Base-by-base conservation (phyloP, 2,888 invertebrate species). In the Scaptodrosophila latifasciaeformis region DNA sequence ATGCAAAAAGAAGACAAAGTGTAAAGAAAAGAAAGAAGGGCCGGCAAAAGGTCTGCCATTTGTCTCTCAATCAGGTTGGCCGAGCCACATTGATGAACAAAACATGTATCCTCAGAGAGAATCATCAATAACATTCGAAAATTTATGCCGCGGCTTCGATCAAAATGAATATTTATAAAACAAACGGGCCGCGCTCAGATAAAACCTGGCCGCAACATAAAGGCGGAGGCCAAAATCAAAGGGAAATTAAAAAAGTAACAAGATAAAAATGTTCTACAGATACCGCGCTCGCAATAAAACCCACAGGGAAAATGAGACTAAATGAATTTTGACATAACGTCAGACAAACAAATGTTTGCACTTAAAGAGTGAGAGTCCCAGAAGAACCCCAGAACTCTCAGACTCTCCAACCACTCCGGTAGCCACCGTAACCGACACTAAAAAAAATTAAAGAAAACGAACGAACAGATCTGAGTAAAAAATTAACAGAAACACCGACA, bases 81-180 rank as follows among this genome's bases (percentile, higher is more conserved):
- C 9, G 17, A 17, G 34, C 40, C 49, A 35, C 65, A 66, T 65
- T 69, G 63, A 60, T 69, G 63, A 60, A 50, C 62, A 68, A 70
- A 80, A 81, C 80, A 81, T 82, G 82, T 79, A 77, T 72, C 74
- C 65, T 56, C 71, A 72, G 75, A 69, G 56, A 67, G 78, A 77
- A 82, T 78, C 82, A 81, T 82, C 79, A 82, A 82, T 82, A 81
- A 70, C 80, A 72, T 77, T 70, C 67, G 68, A 65, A 74, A 69
- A 81, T 80, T 72, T 79, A 81, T 80, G 70, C 63, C 62, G 68
- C 74, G 65, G 68, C 59, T 61, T 50, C 58, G 75, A 81, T 82
- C 80, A 75, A 80, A 80, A 70, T 75, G 71, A 70, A 82, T 81
- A 78, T 77, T 78, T 81, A 79, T 77, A 79, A 70, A 67, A 53